Evolutionary conservation across 2,888 invertebrate genomes (phyloP).

Genomic region (Xylota sylvarum): DNA sequence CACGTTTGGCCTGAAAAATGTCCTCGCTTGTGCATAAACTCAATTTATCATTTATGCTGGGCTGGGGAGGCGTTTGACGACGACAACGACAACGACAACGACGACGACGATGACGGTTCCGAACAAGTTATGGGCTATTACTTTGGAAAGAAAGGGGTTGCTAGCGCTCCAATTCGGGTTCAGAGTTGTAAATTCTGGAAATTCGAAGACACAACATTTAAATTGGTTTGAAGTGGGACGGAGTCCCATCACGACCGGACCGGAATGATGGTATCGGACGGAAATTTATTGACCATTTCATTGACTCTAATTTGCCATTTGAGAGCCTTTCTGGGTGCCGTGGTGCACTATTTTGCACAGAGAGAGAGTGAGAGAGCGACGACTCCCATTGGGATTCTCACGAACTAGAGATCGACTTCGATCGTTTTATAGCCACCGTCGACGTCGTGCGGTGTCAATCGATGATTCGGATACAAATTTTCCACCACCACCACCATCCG

Average conservation of each 20-base stretch:
- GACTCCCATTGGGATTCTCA: conserved; percentile 63
- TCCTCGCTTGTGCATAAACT: conserved; percentile 68
- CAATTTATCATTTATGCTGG: conserved; percentile 70
- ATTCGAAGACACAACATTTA: conserved; percentile 39
- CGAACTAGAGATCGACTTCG: conserved; percentile 64
- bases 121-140: conserved; percentile 59
- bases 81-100: conserved; percentile 1
- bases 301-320: conserved; percentile 77
- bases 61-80: background rate
- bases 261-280: conserved; percentile 76
- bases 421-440: conserved; percentile 64
- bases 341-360: conserved; percentile 44
- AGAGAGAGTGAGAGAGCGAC: background rate
- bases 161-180: conserved; percentile 28
- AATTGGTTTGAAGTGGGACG: background rate
- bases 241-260: conserved; percentile 67
- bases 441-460: conserved; percentile 73
- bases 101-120: conserved; percentile 12
- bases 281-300: conserved; percentile 78
- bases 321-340: conserved; percentile 59
- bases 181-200: conserved; percentile 37
- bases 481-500: conserved; percentile 45
- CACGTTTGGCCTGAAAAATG: conserved; percentile 65
- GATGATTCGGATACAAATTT: conserved; percentile 64
- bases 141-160: conserved; percentile 19